Evolutionary conservation across 2,888 invertebrate species (phyloP).

Genomic region (Drosophila siamana): DNA sequence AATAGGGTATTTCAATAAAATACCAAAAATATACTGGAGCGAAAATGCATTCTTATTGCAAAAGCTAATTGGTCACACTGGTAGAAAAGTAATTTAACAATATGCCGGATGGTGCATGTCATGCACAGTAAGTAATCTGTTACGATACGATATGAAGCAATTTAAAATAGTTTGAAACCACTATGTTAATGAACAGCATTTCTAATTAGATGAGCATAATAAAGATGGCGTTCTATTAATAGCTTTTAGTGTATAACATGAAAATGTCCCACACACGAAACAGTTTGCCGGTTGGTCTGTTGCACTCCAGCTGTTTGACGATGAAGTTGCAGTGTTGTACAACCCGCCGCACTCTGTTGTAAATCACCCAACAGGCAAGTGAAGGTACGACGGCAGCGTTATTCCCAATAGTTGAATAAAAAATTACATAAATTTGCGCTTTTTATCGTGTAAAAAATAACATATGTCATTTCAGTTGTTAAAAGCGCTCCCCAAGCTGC

Average conservation of each 20-base stretch:
- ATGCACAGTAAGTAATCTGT: too few relatives aligned
- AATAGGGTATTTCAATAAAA: too few relatives aligned
- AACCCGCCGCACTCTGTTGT: constrained; percentile 41
- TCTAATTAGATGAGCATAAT: too few relatives aligned
- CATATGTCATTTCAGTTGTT: constrained; percentile 81
- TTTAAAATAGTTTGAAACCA: too few relatives aligned
- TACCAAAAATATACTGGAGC: neutral
- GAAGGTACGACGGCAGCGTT: constrained; percentile 60
- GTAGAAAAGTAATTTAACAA: neutral
- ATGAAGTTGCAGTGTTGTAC: constrained; percentile 40
- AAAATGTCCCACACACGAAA: constrained; percentile 18
- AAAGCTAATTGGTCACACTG: neutral
- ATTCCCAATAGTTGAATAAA: constrained; percentile 44
- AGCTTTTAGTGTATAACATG: too few relatives aligned
- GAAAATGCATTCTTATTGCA: neutral
- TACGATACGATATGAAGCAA: too few relatives aligned
- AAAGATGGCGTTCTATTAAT: too few relatives aligned
- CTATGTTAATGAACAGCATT: too few relatives aligned
- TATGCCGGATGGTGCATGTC: neutral
- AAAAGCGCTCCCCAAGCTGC: constrained; percentile 63
- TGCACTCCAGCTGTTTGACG: constrained; percentile 13
- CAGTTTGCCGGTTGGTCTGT: neutral
- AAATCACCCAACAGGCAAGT: constrained; percentile 52
- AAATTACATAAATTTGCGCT: constrained; percentile 68
- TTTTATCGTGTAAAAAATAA: constrained; percentile 35